Evolutionary conservation across 2,888 invertebrate genomes (phyloP).

Genomic region (Leistus spinibarbis): DNA sequence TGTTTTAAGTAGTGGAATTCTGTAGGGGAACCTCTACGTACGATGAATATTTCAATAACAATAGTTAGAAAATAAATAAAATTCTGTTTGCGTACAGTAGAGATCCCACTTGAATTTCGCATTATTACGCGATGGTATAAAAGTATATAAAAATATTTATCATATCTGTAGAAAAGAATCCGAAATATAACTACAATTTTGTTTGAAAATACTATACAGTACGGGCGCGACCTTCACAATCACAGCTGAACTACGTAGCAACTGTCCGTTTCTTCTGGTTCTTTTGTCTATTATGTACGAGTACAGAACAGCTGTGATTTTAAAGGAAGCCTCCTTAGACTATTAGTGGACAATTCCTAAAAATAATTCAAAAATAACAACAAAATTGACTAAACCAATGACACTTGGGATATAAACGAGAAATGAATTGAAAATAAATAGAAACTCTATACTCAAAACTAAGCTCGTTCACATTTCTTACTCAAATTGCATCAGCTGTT

Average conservation of each 20-base stretch:
- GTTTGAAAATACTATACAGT: too few species aligned
- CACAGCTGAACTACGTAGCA: too few species aligned
- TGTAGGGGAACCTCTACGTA: too few species aligned
- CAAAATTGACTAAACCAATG: background rate
- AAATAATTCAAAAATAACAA: background rate
- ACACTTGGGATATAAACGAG: background rate
- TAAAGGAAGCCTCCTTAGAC: too few species aligned
- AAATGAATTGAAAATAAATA: too few species aligned
- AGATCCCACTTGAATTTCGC: background rate
- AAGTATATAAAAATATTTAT: background rate
- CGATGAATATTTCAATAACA: background rate
- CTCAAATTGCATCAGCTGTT: conserved; percentile 23
- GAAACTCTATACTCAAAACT: too few species aligned
- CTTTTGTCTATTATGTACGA: too few species aligned
- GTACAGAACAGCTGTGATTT: too few species aligned
- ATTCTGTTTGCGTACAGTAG: background rate
- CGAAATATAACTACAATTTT: background rate
- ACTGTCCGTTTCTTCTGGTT: too few species aligned
- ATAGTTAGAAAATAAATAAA: background rate
- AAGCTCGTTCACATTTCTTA: conserved; percentile 22
- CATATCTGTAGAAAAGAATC: background rate
- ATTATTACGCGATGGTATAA: background rate
- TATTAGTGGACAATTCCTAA: too few species aligned
- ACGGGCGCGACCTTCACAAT: too few species aligned
- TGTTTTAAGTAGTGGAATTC: too few species aligned